phyloP scores from a whole-genome alignment of 1,140 invertebrate species.

The Sitodiplosis mosellana region DNA sequence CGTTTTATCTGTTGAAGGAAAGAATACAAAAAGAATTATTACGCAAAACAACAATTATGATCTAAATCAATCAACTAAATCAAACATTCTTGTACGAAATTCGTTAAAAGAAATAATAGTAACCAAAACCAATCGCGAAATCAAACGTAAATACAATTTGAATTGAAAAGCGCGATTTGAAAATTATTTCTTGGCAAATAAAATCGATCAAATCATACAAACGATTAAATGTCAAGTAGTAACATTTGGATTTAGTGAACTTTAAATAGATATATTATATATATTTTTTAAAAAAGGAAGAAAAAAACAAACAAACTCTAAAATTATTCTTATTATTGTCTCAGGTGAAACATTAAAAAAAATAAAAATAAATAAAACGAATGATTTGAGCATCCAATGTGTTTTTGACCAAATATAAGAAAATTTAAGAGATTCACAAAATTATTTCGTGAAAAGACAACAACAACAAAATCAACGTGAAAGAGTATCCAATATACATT shows the following conservation, averaged over 20 bases:
- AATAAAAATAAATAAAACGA: neutral
- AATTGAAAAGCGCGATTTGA: neutral
- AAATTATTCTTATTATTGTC: no score
- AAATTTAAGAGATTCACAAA: no score
- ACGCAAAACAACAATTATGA: neutral
- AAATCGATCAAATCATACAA: neutral
- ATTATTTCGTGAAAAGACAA: no score
- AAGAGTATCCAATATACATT: no score
- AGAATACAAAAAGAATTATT: neutral
- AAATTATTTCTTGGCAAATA: neutral
- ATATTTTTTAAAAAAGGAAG: no score
- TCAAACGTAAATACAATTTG: neutral
- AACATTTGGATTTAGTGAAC: neutral
- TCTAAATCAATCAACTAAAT: neutral
- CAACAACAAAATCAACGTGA: neutral
- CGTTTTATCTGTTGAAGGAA: neutral
- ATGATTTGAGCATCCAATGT: no score
- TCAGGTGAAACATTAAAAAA: neutral
- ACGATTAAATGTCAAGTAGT: neutral
- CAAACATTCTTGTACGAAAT: neutral
- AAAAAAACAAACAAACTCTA: no score
- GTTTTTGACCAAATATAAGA: no score
- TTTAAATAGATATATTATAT: no score
- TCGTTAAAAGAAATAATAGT: neutral
- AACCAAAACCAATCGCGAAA: neutral